Percentiles rank a stretch among this genome's conserved stretches.
These are phyloP conservation scores for Stenurella melanura DNA, from an alignment of 2,888 invertebrate species.

Conservation along the genomic window DNA sequence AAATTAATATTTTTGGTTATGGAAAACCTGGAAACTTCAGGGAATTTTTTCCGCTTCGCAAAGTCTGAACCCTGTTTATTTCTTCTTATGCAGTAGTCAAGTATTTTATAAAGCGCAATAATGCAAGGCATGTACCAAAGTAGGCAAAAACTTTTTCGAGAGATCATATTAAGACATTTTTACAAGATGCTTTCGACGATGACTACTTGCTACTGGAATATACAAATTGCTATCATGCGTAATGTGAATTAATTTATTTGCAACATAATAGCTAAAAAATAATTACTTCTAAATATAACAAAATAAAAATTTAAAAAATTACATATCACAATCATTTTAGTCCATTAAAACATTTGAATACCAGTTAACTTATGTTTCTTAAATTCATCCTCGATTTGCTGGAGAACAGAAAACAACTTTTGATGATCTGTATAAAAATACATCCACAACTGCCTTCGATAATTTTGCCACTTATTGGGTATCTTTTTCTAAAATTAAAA, in stretches of 20 bases:
- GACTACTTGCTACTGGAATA: too few species aligned
- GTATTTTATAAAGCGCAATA: too few species aligned
- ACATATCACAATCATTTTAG: conserved; percentile 15
- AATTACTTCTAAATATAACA: conserved; percentile 2
- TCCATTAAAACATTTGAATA: not conserved
- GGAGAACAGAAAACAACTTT: conserved; percentile 53
- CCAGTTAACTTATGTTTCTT: conserved; percentile 39
- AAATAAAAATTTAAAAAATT: too few species aligned
- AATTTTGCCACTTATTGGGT: conserved; percentile 60
- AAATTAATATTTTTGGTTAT: too few species aligned
- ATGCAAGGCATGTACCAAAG: too few species aligned
- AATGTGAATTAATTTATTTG: not conserved
- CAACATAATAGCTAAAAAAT: not conserved
- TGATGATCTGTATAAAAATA: conserved; percentile 61
- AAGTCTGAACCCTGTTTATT: too few species aligned
- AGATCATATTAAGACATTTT: too few species aligned
- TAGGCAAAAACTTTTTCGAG: too few species aligned
- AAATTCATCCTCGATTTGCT: conserved; percentile 55
- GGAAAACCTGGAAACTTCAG: too few species aligned
- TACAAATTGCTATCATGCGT: not conserved
- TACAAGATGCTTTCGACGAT: too few species aligned
- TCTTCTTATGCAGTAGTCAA: too few species aligned
- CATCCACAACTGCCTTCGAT: conserved; percentile 63
- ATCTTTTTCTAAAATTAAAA: conserved; percentile 59
- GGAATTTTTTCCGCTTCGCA: too few species aligned